These are phyloP conservation scores for pig (Sus scrofa) DNA, from an alignment of 2,113 vertebrate genomes.

Conservation along the genomic window T2T-Sscrofa CM000812.6:139301501-139302000, in stretches of 20 bases:
- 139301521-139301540: background rate
- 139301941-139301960: constrained; percentile 44
- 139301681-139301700: constrained; percentile 45
- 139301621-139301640: constrained; percentile 29
- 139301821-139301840: background rate
- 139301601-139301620: constrained; percentile 24
- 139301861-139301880: constrained; percentile 47
- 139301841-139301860: background rate
- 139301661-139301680: constrained; percentile 9
- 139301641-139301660: background rate
- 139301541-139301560: constrained; percentile 31
- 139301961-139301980: constrained; percentile 30
- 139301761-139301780: constrained; percentile 8
- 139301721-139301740: constrained; percentile 7
- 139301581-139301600: background rate
- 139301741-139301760: constrained; percentile 61
- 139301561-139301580: background rate
- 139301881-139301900: constrained; percentile 30
- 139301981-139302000: constrained; percentile 47
- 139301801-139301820: constrained; percentile 47
- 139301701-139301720: background rate
- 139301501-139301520: background rate
- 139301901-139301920: background rate
- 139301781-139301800: constrained; percentile 31
- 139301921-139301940: constrained; percentile 37